Evolutionary conservation across 2,888 invertebrate genomes (phyloP).

Genomic region (Poecilobothrus nobilitatus): DNA sequence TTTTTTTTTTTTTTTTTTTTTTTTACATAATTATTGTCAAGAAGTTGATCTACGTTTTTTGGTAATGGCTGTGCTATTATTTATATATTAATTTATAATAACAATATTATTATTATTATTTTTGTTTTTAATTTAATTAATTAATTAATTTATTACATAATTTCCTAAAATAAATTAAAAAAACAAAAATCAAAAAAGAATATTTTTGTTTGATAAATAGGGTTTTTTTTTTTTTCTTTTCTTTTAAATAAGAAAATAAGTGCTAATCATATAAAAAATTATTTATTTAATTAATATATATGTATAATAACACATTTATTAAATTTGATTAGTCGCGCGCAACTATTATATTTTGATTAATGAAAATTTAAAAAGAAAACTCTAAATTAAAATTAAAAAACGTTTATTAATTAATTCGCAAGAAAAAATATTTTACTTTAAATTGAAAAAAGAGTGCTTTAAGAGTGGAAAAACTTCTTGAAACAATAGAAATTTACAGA

Average conservation of each 20-base stretch:
- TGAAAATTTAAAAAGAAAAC: conserved; percentile 10
- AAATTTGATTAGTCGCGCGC: too few relatives aligned
- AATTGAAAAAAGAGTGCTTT: conserved; percentile 11
- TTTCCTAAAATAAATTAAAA: conserved; percentile 13
- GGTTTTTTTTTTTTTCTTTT: too few relatives aligned
- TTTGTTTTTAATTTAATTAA: too few relatives aligned
- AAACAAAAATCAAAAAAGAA: neutral
- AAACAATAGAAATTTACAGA: conserved; percentile 26
- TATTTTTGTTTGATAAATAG: conserved; percentile 12
- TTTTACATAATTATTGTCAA: conserved; percentile 49
- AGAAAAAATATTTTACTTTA: conserved; percentile 14
- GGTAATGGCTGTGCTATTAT: conserved; percentile 67
- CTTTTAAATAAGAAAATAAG: conserved; percentile 5
- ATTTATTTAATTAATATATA: too few relatives aligned
- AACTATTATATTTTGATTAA: too few relatives aligned
- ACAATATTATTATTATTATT: conserved; percentile 24
- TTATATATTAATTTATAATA: conserved; percentile 26
- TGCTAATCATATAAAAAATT: too few relatives aligned
- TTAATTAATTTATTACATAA: conserved; percentile 24
- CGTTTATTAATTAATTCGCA: too few relatives aligned
- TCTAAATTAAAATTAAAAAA: conserved; percentile 7
- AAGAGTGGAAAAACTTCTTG: conserved; percentile 43
- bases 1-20: conserved; percentile 14
- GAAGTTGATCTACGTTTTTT: conserved; percentile 94
- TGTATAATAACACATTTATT: too few relatives aligned